phyloP scores from a whole-genome alignment of 2,888 invertebrate species.

The Cheilosia vulpina region DNA sequence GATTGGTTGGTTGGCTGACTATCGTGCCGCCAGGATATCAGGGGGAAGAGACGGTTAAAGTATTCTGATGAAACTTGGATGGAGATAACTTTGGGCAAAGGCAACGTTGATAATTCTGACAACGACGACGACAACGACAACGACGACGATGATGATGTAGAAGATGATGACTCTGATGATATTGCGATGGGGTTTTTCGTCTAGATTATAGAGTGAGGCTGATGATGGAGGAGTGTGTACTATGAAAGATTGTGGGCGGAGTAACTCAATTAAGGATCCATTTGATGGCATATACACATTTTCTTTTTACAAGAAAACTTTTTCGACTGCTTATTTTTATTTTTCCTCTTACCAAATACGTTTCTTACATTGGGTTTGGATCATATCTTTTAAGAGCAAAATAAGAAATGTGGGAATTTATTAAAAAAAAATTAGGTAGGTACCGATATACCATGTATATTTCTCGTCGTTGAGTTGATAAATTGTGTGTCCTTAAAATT shows the following conservation, averaged over 20 bases:
- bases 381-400: constrained; percentile 16
- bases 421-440: constrained; percentile 15
- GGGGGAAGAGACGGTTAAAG: constrained; percentile 62
- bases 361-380: constrained; percentile 28
- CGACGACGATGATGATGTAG: constrained; percentile 15
- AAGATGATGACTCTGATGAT: constrained; percentile 71
- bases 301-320: constrained; percentile 70
- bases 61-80: constrained; percentile 73
- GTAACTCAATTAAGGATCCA: constrained; percentile 84
- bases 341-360: constrained; percentile 56
- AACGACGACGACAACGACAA: constrained; percentile 59
- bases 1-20: constrained; percentile 68
- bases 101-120: constrained; percentile 72
- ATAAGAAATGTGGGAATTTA: constrained; percentile 38
- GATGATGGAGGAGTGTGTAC: constrained; percentile 43
- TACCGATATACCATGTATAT: background rate
- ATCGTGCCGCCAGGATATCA: constrained; percentile 37
- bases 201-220: constrained; percentile 38
- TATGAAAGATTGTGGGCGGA: constrained; percentile 80
- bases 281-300: constrained; percentile 82
- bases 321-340: constrained; percentile 72
- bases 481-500: background rate
- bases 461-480: background rate
- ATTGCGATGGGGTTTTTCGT: constrained; percentile 77
- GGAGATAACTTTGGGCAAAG: constrained; percentile 73